Evolutionary conservation across 2,888 invertebrate species (phyloP), one percentile per base, ranked within the genome.

Genomic region (Oscheius sp.): DNA sequence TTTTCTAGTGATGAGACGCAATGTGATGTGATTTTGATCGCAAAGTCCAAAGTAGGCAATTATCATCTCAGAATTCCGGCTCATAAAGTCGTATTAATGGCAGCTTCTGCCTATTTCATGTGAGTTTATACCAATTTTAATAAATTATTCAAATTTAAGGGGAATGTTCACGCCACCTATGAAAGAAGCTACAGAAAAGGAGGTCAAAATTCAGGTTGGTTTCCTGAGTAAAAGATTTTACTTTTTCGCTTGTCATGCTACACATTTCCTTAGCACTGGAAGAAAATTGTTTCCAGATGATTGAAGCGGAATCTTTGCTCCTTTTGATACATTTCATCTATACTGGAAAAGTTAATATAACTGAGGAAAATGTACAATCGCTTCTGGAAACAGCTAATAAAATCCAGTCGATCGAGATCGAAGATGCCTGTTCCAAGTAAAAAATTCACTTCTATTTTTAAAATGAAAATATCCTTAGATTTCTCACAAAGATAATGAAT

Each of bases 401-500:
- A 1, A 58, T 74, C 0, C 71, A 74, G 31, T 34, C 72, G 25
- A 58, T 52, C 0, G 69, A 67, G 45, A 72, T 72, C 12, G 42
- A 70, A 12, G 74, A 74, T 53, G 74, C 71, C 2, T 70, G 67
- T 68, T 64, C 71, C 3, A 52, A 29, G 48, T 53, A 27, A 55
- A 33, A 17, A 5, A 23, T n/a, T n/a, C 17, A 2, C 31, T 3
- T 17, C 8, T n/a, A 66, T 15, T 45, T 29, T 46, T 95, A 78
- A 97, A 96, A 89, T 97, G n/a, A n/a, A n/a, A n/a, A n/a, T n/a
- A n/a, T n/a, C n/a, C n/a, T 96, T 89, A 97, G 97, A 89, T 98
- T 97, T 89, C 91, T 98, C n/a, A 96, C 96, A 88, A 91, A 96
- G 39, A 96, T 97, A 89, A 90, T 97, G 72, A 96, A 97, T 89